A percentile compares a stretch with the other conserved stretches of the same genome.
phyloP scores from a whole-genome alignment of 2,888 invertebrate genomes.

The Diaphora mendica region DNA sequence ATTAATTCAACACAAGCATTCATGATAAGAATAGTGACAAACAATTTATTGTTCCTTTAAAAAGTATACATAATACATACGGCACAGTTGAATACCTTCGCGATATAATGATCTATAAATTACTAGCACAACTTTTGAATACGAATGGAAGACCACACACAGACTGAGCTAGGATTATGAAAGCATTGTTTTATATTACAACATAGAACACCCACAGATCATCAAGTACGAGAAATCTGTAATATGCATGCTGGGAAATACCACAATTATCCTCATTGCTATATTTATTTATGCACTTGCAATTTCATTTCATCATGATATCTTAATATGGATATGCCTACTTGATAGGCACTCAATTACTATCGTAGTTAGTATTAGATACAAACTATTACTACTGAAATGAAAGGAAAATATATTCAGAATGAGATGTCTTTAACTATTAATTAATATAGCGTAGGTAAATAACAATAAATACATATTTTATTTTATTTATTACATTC shows the following conservation, averaged over 20 bases:
- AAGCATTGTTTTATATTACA: constrained; percentile 26
- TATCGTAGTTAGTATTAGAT: background rate
- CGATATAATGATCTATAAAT: constrained; percentile 43
- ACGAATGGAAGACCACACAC: constrained; percentile 51
- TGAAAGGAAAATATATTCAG: background rate
- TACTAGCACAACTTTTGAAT: constrained; percentile 36
- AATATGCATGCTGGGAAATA: constrained; percentile 38
- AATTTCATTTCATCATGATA: background rate
- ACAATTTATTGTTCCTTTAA: constrained; percentile 27
- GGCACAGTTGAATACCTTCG: constrained; percentile 30
- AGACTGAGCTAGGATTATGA: constrained; percentile 16
- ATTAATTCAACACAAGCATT: constrained; percentile 6
- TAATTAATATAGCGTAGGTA: no score
- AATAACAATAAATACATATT: no score
- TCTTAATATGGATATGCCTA: background rate
- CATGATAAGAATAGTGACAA: constrained; percentile 19
- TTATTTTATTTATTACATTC: no score
- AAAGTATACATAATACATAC: constrained; percentile 31
- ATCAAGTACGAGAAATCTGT: background rate
- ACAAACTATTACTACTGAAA: background rate
- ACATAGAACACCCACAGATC: constrained; percentile 6
- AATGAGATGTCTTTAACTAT: background rate
- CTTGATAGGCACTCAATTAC: background rate
- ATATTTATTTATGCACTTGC: background rate
- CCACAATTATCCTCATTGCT: constrained; percentile 40